Conservation (phyloP, 1,140 invertebrate genomes). For the Neuroterus valhalla region DNA sequence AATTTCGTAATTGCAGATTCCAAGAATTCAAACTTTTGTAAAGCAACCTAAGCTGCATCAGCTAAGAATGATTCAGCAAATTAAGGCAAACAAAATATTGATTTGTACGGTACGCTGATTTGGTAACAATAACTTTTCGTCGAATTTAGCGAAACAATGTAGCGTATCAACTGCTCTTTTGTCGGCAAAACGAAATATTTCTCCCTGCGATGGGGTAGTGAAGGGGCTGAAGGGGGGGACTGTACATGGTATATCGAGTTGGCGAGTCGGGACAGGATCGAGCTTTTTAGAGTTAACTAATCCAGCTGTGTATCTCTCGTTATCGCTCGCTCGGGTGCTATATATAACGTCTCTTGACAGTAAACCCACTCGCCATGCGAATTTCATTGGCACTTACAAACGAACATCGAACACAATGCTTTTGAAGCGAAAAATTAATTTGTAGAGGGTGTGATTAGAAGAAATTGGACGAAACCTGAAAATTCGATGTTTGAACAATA, state of each 20-base stretch:
- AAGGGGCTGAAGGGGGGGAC: background rate
- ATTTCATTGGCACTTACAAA: conserved; percentile 18
- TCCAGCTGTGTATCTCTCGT: conserved; percentile 55
- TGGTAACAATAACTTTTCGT: background rate
- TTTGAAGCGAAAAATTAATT: background rate
- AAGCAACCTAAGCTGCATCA: too few species aligned
- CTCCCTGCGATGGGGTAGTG: background rate
- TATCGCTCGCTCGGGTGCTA: conserved; percentile 50
- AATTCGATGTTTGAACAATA: too few species aligned
- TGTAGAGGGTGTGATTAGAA: too few species aligned
- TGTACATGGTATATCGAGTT: conserved; percentile 6
- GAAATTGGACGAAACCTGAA: too few species aligned
- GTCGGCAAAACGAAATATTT: background rate
- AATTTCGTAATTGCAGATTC: too few species aligned
- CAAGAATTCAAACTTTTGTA: too few species aligned
- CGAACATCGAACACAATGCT: background rate
- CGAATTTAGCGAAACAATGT: conserved; percentile 22
- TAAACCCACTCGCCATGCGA: conserved; percentile 14
- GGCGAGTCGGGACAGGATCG: conserved; percentile 14
- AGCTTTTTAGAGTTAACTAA: conserved; percentile 54
- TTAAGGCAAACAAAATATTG: conserved; percentile 4
- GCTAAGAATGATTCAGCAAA: background rate
- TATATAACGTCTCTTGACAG: conserved; percentile 54
- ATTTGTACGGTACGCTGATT: background rate
- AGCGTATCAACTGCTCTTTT: conserved; percentile 8